phyloP scores from a whole-genome alignment of 2,888 invertebrate species.

The Caenorhabditis sulstoni region DNA sequence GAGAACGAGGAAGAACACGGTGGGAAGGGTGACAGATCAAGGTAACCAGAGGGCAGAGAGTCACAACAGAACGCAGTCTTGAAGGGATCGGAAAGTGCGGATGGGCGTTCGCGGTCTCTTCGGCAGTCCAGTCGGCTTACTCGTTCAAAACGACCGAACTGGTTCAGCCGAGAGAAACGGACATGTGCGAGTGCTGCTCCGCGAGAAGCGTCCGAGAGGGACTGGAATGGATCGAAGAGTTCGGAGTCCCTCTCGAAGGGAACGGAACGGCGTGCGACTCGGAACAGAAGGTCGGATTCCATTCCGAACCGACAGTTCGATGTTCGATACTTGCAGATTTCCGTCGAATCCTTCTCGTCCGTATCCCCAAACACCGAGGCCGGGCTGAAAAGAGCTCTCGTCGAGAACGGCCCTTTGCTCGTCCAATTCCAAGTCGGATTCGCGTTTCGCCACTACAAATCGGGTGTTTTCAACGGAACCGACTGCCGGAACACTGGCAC shows the following conservation, averaged over 20 bases:
- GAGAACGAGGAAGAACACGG: constrained; percentile 4
- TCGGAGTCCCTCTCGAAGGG: constrained; percentile 1
- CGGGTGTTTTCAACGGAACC: constrained; percentile 12
- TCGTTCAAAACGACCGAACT: background rate
- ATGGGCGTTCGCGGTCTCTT: constrained; percentile 6
- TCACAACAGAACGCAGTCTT: background rate
- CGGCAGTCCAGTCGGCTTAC: constrained; percentile 7
- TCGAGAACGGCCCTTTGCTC: background rate
- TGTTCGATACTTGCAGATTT: background rate
- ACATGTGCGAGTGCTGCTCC: background rate
- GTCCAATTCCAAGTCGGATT: constrained; percentile 3
- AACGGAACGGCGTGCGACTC: background rate
- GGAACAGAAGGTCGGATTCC: background rate
- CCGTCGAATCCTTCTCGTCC: background rate
- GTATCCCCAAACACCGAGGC: background rate
- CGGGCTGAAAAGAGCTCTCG: background rate
- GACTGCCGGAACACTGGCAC: background rate
- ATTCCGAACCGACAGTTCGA: too few relatives aligned
- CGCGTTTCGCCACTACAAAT: constrained; percentile 9
- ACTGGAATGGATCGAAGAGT: background rate
- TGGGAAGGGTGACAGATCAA: constrained; percentile 19
- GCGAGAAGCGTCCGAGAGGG: background rate
- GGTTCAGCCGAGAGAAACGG: background rate
- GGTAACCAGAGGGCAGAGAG: background rate
- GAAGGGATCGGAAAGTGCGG: background rate